These are phyloP conservation scores for Heliconius ismenius DNA, from an alignment of 2,888 invertebrate genomes.

Conservation along the genomic window DNA sequence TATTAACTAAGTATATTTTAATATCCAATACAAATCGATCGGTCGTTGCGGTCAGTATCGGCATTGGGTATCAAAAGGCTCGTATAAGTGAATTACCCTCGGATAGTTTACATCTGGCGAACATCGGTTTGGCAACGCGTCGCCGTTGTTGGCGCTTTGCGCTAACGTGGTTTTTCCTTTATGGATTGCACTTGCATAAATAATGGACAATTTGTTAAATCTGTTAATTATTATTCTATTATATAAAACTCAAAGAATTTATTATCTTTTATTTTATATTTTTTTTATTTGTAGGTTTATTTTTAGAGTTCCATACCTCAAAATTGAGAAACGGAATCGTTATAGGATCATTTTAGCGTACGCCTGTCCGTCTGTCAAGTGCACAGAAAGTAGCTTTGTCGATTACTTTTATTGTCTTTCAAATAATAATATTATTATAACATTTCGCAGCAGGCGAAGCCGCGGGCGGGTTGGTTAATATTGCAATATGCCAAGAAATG, in stretches of 20 bases:
- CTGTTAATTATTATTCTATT: background rate
- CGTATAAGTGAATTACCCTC: constrained; percentile 45
- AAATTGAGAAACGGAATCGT: too few relatives aligned
- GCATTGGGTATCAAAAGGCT: constrained; percentile 45
- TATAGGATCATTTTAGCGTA: too few relatives aligned
- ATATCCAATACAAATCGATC: constrained; percentile 29
- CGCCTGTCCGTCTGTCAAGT: too few relatives aligned
- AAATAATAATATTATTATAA: too few relatives aligned
- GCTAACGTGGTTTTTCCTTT: constrained; percentile 49
- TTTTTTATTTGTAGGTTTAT: too few relatives aligned
- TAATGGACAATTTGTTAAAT: constrained; percentile 29
- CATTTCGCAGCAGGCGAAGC: too few relatives aligned
- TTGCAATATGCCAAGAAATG: too few relatives aligned
- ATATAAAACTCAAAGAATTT: background rate
- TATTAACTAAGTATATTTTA: constrained; percentile 21
- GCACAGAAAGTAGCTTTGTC: too few relatives aligned
- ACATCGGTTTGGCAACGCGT: constrained; percentile 48
- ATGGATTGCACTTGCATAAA: constrained; percentile 43
- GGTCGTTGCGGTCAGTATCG: constrained; percentile 33
- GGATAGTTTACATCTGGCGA: constrained; percentile 45
- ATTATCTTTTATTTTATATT: background rate
- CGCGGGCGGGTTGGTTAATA: too few relatives aligned
- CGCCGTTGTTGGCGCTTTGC: constrained; percentile 44
- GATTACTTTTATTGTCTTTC: too few relatives aligned
- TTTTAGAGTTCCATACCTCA: too few relatives aligned